Base-by-base conservation (phyloP, 2,797 vertebrate species). In the Sphenodon punctatus region DNA sequence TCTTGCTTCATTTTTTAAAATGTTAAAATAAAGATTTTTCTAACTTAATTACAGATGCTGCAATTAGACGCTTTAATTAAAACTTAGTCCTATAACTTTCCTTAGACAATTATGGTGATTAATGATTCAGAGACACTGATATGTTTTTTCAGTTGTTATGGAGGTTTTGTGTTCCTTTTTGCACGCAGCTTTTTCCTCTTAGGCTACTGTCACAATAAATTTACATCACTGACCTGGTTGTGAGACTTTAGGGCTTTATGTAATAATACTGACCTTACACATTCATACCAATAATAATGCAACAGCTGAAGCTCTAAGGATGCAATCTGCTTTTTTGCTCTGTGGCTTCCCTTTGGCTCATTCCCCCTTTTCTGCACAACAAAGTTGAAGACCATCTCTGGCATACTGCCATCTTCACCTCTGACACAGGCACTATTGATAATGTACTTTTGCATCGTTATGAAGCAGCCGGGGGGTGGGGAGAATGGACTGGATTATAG, bases 141-240 rank as follows among this genome's bases (percentile, higher is more conserved):
- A 78, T 79, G 75, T 6, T 23, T 64, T 74, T 74, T 58, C 34
- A 74, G 12, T 70, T 67, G 10, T 41, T 80, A 41, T 23, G 7
- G 61, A 51, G 43, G 72, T 25, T 38, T 73, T 78, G 65, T 68
- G 22, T n/a, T 83, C 59, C 34, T 86, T 89, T 65, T 32, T 67
- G 66, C 69, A 88, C 63, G 55, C 15, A 88, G 77, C 27, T 86
- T 92, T 90, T 89, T 86, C 82, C 92, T 93, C 89, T 88, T 13
- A 3, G 88, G 94, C 88, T 89, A 94, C 85, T 93, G 93, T 94
- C 95, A 95, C 64, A 92, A 83, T 66, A 82, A 70, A 95, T 95
- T 76, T 94, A 22, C 68, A 80, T 94, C 91, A 90, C 75, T 80
- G 79, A 88, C 80, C 76, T 88, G 69, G 71, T 64, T 88, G 83